A percentile compares a stretch with the other conserved stretches of the same genome.
These are phyloP conservation scores for Paguma larvata DNA, from an alignment of 2,797 vertebrate species.

Conservation along the genomic window DNA sequence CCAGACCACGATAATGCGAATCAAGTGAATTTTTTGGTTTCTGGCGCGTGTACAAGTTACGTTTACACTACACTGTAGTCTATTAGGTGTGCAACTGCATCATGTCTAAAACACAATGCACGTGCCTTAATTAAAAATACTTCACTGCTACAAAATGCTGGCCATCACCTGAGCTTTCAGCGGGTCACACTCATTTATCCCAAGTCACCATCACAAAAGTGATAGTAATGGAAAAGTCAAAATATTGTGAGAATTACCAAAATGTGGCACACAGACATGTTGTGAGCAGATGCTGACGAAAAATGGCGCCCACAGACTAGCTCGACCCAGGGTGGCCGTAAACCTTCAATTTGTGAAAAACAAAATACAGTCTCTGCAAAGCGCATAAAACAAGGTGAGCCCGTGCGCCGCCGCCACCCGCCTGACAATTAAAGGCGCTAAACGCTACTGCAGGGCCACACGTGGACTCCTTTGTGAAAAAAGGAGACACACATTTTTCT, in stretches of 20 bases:
- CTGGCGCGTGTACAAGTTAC: not conserved
- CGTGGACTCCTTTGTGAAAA: not conserved
- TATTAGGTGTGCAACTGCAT: not conserved
- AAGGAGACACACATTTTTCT: not conserved
- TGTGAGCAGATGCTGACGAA: not conserved
- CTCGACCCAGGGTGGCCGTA: not conserved
- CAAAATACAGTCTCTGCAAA: not conserved
- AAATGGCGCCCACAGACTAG: not conserved
- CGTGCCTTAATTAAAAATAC: not conserved
- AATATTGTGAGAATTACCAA: not conserved
- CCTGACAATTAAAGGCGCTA: not conserved
- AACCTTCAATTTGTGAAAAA: not conserved
- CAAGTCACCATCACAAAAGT: not conserved
- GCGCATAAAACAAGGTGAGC: not conserved
- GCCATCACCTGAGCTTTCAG: not conserved
- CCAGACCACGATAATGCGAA: not conserved
- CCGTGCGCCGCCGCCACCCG: not conserved
- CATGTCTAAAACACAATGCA: not conserved
- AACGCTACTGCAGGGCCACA: not conserved
- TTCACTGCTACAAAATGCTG: not conserved
- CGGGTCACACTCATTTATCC: not conserved
- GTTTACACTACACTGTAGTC: not conserved
- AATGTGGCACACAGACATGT: not conserved
- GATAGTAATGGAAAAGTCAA: not conserved
- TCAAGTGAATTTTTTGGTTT: not conserved